phyloP scores from a whole-genome alignment of 1,140 invertebrate species.

The Pseudomyrmex cubaensis region DNA sequence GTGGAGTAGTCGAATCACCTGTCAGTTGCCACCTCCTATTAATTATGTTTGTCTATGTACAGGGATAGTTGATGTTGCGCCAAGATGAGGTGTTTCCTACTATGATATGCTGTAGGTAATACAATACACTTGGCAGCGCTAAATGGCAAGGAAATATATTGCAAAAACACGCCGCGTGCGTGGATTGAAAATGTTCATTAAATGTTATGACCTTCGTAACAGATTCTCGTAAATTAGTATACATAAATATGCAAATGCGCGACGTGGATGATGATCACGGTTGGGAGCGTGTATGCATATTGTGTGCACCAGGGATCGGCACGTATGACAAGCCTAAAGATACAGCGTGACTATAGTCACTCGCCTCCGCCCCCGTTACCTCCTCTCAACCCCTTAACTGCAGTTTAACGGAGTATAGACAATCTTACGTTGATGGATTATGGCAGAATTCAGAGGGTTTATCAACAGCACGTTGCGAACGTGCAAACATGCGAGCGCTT shows the following conservation, averaged over 20 bases:
- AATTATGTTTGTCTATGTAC: constrained; percentile 38
- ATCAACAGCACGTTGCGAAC: background rate
- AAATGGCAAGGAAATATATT: too few species aligned
- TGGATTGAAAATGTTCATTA: background rate
- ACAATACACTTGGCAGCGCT: too few species aligned
- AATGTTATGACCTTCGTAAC: background rate
- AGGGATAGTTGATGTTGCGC: constrained; percentile 9
- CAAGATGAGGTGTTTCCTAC: background rate
- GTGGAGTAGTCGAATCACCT: constrained; percentile 38
- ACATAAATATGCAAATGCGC: background rate
- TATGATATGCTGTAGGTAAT: too few species aligned
- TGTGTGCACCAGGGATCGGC: background rate
- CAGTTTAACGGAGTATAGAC: constrained; percentile 9
- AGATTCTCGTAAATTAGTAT: background rate
- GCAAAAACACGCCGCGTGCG: too few species aligned
- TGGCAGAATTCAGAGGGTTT: background rate
- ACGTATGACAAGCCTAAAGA: constrained; percentile 24
- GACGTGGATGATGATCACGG: background rate
- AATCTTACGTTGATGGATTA: background rate
- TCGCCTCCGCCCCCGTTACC: too few species aligned
- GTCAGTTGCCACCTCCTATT: constrained; percentile 66
- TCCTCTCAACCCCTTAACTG: background rate
- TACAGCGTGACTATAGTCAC: background rate
- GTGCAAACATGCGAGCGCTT: background rate
- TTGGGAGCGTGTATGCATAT: background rate